phyloP scores from a whole-genome alignment of 2,888 invertebrate genomes.

The Phaonia tiefii region DNA sequence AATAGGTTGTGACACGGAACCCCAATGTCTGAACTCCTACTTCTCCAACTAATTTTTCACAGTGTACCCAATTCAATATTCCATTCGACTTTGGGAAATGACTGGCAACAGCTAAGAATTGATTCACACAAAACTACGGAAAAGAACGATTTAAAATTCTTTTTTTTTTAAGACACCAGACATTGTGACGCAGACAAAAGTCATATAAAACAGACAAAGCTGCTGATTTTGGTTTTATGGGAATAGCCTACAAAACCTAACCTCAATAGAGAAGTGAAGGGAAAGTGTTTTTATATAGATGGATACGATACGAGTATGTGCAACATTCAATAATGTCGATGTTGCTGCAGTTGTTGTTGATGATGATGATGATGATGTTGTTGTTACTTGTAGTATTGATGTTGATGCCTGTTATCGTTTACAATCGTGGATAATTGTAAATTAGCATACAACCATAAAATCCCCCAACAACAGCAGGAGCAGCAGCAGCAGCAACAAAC shows the following conservation, averaged over 20 bases:
- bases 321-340: constrained; percentile 6
- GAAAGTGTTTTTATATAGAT: too few relatives aligned
- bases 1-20: too few relatives aligned
- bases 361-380: constrained; percentile 3
- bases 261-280: neutral
- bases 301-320: neutral
- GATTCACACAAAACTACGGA: constrained; percentile 46
- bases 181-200: constrained; percentile 62
- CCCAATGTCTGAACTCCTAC: too few relatives aligned
- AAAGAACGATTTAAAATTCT: constrained; percentile 58
- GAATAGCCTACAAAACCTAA: too few relatives aligned
- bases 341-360: neutral
- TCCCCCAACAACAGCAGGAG: too few relatives aligned
- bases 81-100: constrained; percentile 53
- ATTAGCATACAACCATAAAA: constrained; percentile 59
- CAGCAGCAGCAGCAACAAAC: too few relatives aligned
- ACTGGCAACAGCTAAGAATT: constrained; percentile 40
- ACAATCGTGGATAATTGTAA: constrained; percentile 62
- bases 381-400: too few relatives aligned
- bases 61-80: constrained; percentile 4
- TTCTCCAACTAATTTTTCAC: too few relatives aligned
- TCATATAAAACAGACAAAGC: constrained; percentile 50
- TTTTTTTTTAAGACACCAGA: constrained; percentile 66
- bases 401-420: constrained; percentile 45
- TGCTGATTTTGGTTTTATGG: constrained; percentile 21